Evolutionary conservation across 2,888 invertebrate genomes (phyloP).

Genomic region (Podotricha telesiphe): DNA sequence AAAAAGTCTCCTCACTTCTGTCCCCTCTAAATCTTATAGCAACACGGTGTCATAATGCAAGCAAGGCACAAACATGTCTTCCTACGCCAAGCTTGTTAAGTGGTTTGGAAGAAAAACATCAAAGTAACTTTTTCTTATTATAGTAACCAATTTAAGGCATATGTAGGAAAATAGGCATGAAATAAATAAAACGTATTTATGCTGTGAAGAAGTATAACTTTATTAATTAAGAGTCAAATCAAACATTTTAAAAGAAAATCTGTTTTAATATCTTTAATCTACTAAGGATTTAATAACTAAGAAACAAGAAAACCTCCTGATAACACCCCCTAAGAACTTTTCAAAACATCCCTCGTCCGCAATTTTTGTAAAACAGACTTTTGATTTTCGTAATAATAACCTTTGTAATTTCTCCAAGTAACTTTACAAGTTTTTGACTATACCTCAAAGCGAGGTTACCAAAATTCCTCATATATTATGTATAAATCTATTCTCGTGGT

Average conservation of each 20-base stretch:
- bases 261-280: conserved; percentile 45
- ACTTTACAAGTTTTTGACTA: conserved; percentile 59
- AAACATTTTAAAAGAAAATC: conserved; percentile 15
- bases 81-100: conserved; percentile 83
- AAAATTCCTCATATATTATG: conserved; percentile 57
- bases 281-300: conserved; percentile 51
- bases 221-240: conserved; percentile 15
- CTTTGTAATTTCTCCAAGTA: conserved; percentile 66
- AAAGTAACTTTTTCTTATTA: conserved; percentile 80
- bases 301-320: conserved; percentile 47
- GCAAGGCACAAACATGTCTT: conserved; percentile 82
- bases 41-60: conserved; percentile 83
- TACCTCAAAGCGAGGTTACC: conserved; percentile 57
- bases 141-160: conserved; percentile 77
- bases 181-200: conserved; percentile 43
- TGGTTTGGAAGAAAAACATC: conserved; percentile 84
- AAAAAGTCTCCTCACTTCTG: conserved; percentile 76
- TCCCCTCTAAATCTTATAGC: conserved; percentile 81
- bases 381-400: conserved; percentile 67
- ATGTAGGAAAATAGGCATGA: conserved; percentile 60
- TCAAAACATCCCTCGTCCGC: conserved; percentile 56
- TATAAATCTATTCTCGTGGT: conserved; percentile 51
- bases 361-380: conserved; percentile 59
- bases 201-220: conserved; percentile 7
- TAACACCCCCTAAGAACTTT: conserved; percentile 56